A percentile compares a stretch with the other conserved stretches of the same genome.
Conservation (phyloP, 2,888 invertebrate genomes). For the Danaus chrysippus region DNA sequence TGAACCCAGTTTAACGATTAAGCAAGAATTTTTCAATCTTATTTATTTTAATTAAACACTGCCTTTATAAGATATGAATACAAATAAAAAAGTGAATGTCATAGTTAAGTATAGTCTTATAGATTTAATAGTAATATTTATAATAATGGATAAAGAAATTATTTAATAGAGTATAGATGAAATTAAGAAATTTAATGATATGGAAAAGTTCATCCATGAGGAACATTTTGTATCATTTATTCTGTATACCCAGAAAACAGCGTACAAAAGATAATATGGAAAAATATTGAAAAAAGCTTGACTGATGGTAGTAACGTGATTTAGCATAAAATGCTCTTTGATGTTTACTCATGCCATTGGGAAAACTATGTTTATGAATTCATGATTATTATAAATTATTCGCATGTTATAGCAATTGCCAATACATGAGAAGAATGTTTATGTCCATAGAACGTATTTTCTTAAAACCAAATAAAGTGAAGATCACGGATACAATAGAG, state of each 20-base stretch:
- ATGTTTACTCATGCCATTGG: conserved; percentile 24
- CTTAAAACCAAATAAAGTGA: background rate
- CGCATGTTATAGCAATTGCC: background rate
- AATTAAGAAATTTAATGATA: too few species aligned
- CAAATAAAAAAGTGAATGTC: too few species aligned
- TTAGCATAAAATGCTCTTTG: conserved; percentile 38
- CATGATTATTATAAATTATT: background rate
- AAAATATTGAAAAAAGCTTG: conserved; percentile 31
- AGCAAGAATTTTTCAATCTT: too few species aligned
- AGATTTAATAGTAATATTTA: too few species aligned
- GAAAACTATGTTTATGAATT: background rate
- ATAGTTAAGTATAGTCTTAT: too few species aligned
- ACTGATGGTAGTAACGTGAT: conserved; percentile 33
- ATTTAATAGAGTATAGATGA: too few species aligned
- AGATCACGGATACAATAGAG: background rate
- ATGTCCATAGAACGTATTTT: background rate
- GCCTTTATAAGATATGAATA: too few species aligned
- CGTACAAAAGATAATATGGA: conserved; percentile 27
- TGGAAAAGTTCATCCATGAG: background rate
- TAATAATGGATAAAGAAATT: too few species aligned
- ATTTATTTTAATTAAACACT: too few species aligned
- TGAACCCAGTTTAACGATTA: too few species aligned
- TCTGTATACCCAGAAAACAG: conserved; percentile 25
- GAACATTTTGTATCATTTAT: conserved; percentile 30
- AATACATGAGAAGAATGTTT: background rate